These are phyloP conservation scores for Sympetrum striolatum DNA, from an alignment of 2,888 invertebrate genomes.

Conservation along the genomic window DNA sequence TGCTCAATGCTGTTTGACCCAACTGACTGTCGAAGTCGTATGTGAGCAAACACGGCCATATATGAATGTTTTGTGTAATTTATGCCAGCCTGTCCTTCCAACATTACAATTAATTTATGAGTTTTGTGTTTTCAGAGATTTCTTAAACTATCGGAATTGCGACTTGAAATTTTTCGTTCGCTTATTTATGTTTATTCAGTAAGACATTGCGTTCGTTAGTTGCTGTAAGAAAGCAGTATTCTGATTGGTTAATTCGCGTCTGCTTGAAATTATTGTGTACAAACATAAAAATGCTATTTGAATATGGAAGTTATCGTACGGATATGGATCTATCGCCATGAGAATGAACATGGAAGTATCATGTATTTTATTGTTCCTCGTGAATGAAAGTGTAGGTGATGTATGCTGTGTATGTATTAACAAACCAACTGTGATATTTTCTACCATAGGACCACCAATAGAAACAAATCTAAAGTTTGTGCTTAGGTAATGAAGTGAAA, in stretches of 20 bases:
- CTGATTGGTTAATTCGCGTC: not conserved
- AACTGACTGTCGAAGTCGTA: not conserved
- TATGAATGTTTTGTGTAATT: constrained; percentile 20
- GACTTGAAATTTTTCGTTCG: not conserved
- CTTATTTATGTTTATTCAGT: not conserved
- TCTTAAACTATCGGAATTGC: not conserved
- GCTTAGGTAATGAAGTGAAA: not conserved
- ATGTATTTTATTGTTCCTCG: constrained; percentile 11
- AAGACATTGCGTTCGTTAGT: not conserved
- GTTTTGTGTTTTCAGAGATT: not conserved
- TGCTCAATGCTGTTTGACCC: constrained; percentile 17
- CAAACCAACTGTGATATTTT: constrained; percentile 42
- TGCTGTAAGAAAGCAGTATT: not conserved
- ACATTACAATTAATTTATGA: not conserved
- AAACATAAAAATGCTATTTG: too few species aligned
- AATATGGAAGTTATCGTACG: too few species aligned
- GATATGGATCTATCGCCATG: too few species aligned
- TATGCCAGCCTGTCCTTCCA: not conserved
- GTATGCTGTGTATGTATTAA: constrained; percentile 29
- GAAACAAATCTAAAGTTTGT: constrained; percentile 6
- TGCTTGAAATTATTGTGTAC: too few species aligned
- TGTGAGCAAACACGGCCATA: constrained; percentile 5
- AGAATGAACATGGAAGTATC: not conserved
- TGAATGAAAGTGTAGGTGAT: constrained; percentile 28
- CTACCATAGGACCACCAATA: constrained; percentile 26